phyloP scores from a whole-genome alignment of 2,888 invertebrate genomes.

The Hypomecis punctinalis region DNA sequence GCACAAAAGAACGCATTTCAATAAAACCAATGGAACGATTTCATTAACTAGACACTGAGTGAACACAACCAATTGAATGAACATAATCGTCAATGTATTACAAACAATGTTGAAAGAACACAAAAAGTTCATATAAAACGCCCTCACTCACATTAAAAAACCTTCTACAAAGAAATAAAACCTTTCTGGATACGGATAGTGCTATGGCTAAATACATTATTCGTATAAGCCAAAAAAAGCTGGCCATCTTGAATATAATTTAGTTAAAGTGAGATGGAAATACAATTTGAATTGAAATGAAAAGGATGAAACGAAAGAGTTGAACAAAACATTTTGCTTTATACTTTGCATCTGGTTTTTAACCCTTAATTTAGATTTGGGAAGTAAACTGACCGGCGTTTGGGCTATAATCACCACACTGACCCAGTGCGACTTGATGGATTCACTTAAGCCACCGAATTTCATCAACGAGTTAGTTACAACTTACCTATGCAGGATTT shows the following conservation, averaged over 20 bases:
- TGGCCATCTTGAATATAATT: constrained; percentile 76
- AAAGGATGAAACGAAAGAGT: constrained; percentile 53
- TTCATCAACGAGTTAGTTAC: too few species aligned
- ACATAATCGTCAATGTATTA: constrained; percentile 61
- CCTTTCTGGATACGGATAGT: constrained; percentile 56
- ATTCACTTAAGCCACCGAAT: too few species aligned
- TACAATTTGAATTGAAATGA: constrained; percentile 48
- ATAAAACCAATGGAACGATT: constrained; percentile 48
- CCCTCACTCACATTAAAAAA: constrained; percentile 44
- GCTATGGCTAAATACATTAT: constrained; percentile 2
- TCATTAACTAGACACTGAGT: constrained; percentile 58
- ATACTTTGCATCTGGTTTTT: constrained; percentile 39
- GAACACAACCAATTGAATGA: constrained; percentile 57
- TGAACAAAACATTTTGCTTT: constrained; percentile 64
- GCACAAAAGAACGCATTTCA: constrained; percentile 27
- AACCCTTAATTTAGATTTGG: constrained; percentile 1
- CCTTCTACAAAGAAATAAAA: constrained; percentile 41
- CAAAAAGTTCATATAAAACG: constrained; percentile 52
- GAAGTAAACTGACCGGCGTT: too few species aligned
- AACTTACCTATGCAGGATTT: too few species aligned
- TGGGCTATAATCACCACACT: too few species aligned
- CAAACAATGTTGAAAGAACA: constrained; percentile 56
- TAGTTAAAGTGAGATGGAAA: constrained; percentile 56
- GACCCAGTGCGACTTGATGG: too few species aligned
- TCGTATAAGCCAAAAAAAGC: constrained; percentile 52